These are phyloP conservation scores for Pristionchus arcanus DNA, from an alignment of 2,888 invertebrate species.

Conservation along the genomic window DNA sequence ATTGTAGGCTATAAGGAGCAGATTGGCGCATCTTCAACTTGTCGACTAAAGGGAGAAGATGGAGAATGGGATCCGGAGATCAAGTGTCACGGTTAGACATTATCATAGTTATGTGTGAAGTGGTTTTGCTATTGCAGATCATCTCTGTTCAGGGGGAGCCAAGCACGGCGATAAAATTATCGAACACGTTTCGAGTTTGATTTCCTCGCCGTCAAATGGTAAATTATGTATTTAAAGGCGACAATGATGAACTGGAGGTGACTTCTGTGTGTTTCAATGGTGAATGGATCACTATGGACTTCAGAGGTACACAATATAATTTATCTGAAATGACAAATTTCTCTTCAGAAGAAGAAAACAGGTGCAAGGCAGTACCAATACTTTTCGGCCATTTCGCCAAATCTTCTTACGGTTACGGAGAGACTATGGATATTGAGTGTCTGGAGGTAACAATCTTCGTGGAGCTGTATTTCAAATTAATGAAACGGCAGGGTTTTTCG, in stretches of 20 bases:
- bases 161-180: background rate
- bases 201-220: background rate
- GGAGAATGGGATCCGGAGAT: conserved; percentile 6
- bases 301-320: background rate
- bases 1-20: background rate
- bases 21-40: background rate
- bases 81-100: background rate
- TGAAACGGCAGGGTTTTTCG: background rate
- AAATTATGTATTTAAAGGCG: background rate
- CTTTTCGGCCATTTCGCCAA: background rate
- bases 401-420: background rate
- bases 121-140: background rate
- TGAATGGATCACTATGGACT: background rate
- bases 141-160: background rate
- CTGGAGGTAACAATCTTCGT: background rate
- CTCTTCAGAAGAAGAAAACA: background rate
- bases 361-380: background rate
- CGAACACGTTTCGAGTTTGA: background rate
- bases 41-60: background rate
- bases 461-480: background rate
- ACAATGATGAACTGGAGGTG: background rate
- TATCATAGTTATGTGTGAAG: background rate
- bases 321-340: too few species aligned
- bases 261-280: background rate
- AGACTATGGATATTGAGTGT: background rate